phyloP scores from a whole-genome alignment of 2,113 vertebrate genomes.

The Monopterus albus region DNA sequence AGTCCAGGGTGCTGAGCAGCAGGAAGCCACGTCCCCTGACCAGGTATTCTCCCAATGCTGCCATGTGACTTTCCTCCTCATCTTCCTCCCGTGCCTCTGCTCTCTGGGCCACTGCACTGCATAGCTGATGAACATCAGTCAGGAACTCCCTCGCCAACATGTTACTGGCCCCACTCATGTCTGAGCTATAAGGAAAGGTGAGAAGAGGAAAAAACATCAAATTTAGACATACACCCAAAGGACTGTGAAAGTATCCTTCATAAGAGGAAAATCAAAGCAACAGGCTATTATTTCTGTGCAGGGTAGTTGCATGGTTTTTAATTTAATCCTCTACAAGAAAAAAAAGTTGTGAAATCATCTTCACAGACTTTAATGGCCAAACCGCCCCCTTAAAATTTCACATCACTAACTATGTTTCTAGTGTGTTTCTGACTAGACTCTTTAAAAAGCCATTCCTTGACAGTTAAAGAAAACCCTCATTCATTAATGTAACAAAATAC shows the following conservation, averaged over 20 bases:
- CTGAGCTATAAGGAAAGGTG: constrained; percentile 82
- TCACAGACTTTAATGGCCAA: background rate
- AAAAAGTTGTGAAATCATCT: background rate
- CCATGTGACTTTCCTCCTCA: constrained; percentile 96
- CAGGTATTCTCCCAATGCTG: constrained; percentile 92
- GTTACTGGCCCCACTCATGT: constrained; percentile 97
- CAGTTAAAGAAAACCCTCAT: background rate
- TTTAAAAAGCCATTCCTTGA: background rate
- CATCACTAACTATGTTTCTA: background rate
- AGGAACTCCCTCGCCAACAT: constrained; percentile 96
- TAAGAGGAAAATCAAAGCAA: background rate
- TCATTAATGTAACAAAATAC: background rate
- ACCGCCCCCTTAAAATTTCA: background rate
- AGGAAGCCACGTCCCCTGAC: constrained; percentile 92
- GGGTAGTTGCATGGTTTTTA: background rate
- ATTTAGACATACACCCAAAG: background rate
- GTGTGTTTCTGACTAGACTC: background rate
- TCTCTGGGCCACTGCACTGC: constrained; percentile 93
- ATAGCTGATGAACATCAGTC: constrained; percentile 95
- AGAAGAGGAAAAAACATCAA: background rate
- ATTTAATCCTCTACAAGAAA: background rate
- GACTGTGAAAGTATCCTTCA: too few species aligned
- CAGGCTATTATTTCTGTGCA: background rate
- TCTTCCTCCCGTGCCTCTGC: constrained; percentile 90
- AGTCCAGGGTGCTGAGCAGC: constrained; percentile 91